Evolutionary conservation across 2,888 invertebrate genomes (phyloP).

Genomic region (Diplolepis rosae): DNA sequence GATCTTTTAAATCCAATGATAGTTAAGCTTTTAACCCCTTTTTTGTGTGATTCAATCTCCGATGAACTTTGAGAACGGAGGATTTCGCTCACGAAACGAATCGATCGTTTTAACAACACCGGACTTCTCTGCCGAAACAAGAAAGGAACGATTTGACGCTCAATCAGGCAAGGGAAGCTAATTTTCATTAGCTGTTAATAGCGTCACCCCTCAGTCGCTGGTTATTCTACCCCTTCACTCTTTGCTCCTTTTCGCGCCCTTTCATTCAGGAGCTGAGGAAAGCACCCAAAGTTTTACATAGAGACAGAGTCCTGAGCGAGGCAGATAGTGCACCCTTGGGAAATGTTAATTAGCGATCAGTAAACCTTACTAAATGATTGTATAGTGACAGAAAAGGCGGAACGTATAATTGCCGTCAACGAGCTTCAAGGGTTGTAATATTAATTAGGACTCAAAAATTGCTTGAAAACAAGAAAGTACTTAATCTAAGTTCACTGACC

Average conservation of each 20-base stretch:
- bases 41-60: conserved; percentile 37
- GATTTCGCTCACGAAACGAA: conserved; percentile 46
- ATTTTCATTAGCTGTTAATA: conserved; percentile 74
- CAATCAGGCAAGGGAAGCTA: conserved; percentile 73
- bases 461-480: neutral
- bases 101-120: conserved; percentile 64
- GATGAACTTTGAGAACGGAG: conserved; percentile 27
- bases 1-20: conserved; percentile 7
- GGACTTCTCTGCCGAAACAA: conserved; percentile 65
- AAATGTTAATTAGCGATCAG: conserved; percentile 44
- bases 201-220: conserved; percentile 51
- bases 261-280: conserved; percentile 40
- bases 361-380: conserved; percentile 48
- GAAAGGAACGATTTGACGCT: conserved; percentile 73
- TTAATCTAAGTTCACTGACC: neutral
- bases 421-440: conserved; percentile 28
- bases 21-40: conserved; percentile 15
- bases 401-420: conserved; percentile 28
- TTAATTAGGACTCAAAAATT: conserved; percentile 3
- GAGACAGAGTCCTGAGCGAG: conserved; percentile 34
- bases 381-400: conserved; percentile 31
- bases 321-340: conserved; percentile 45
- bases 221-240: conserved; percentile 41
- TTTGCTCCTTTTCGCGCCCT: conserved; percentile 46
- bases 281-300: conserved; percentile 42